Base-by-base conservation (phyloP, 2,888 invertebrate genomes). In the Drosophila leonis region DNA sequence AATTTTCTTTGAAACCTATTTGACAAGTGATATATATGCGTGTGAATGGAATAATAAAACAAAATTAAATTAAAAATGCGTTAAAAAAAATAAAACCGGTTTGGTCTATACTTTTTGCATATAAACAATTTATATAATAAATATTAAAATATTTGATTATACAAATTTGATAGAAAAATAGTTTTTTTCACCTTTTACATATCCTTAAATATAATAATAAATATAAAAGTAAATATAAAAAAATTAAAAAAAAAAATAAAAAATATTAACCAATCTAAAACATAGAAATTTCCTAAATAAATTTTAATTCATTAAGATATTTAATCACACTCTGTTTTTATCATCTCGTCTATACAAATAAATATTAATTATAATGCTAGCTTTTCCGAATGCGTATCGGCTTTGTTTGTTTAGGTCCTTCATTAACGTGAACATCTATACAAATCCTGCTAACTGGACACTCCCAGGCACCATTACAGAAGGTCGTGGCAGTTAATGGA, bases 401-500 rank as follows among this genome's bases (percentile, higher is more conserved):
- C 8, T 15, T 29, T 46, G 31, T 31, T 18, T 24, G 31, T 39
- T 41, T 12, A 15, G 48, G 13, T 10, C n/a, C 13, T 27, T 24
- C 35, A 35, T 51, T 65, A 51, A 65, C 20, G n/a, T 9, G 12
- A 35, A 51, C 42, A 35, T 35, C 27, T 33, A 9, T 29, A 18
- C 42, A 65, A 52, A 24, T 41, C 31, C 13, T 4, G 37, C 27
- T 24, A 20, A 52, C 27, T 33, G 31, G 46, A 20, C 59, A 59
- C 59, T 65, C 52, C 61, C 55, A 33, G 35, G 18, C 7, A 27
- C 15, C 49, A 12, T 4, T 33, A 13, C 20, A 13, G 12, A 18
- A 12, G 31, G 39, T 2, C n/a, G 33, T 37, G 13, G 7, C 6
- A 31, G 49, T 55, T 31, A 41, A 54, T 54, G 49, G 24, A 66